Percentiles rank a stretch among this genome's conserved stretches.
Conservation (phyloP, 2,797 vertebrate genomes). For the Sebastiscus tertius region DNA sequence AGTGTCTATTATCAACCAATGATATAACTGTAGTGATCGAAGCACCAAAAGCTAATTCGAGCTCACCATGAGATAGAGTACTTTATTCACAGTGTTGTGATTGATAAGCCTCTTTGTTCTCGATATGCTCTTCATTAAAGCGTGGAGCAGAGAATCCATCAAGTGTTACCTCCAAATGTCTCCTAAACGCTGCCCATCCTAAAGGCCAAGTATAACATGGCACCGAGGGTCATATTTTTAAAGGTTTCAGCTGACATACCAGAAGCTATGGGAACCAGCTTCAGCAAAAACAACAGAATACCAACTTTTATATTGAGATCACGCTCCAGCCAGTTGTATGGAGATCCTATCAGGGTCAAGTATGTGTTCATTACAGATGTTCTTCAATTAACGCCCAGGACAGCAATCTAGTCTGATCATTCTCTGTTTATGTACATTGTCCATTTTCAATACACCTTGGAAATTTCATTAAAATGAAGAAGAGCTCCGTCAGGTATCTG, state of each 20-base stretch:
- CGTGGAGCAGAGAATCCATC: constrained; percentile 64
- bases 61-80: not conserved
- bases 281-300: constrained; percentile 74
- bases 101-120: constrained; percentile 27
- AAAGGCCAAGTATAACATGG: constrained; percentile 80
- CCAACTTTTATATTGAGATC: constrained; percentile 68
- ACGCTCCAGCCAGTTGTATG: constrained; percentile 27
- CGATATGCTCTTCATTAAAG: constrained; percentile 71
- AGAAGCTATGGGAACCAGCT: constrained; percentile 73
- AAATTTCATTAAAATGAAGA: constrained; percentile 74
- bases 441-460: constrained; percentile 56
- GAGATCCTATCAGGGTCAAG: constrained; percentile 61
- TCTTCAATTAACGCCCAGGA: constrained; percentile 55
- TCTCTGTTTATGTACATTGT: constrained; percentile 59
- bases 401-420: constrained; percentile 37
- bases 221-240: constrained; percentile 70
- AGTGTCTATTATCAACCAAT: not conserved
- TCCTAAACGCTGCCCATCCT: constrained; percentile 65
- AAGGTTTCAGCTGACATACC: constrained; percentile 74
- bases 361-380: constrained; percentile 59
- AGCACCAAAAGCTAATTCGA: not conserved
- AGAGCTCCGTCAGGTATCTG: constrained; percentile 44
- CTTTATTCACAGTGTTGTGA: not conserved
- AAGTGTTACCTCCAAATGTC: constrained; percentile 65
- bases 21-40: not conserved